A percentile compares a stretch with the other conserved stretches of the same genome.
phyloP scores from a whole-genome alignment of 2,113 vertebrate species.

The Dromaius novaehollandiae region DNA sequence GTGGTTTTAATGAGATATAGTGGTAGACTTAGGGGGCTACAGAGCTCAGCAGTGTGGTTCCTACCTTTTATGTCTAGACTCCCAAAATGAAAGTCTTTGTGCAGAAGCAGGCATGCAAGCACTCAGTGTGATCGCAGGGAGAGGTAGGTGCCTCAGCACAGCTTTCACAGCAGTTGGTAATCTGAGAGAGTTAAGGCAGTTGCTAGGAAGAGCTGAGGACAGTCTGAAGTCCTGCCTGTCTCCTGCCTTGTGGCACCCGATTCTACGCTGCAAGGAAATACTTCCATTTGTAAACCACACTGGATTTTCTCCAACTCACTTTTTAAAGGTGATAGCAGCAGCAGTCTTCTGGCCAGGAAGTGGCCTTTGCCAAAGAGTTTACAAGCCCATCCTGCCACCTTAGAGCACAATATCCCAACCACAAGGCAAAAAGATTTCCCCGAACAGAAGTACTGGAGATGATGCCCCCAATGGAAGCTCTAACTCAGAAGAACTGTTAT shows the following conservation, averaged over 20 bases:
- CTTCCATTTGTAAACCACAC: not conserved
- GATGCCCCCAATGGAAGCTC: not conserved
- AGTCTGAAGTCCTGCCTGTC: not conserved
- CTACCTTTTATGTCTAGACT: not conserved
- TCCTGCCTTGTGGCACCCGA: not conserved
- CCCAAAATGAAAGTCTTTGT: not conserved
- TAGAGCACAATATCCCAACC: not conserved
- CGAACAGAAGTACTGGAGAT: not conserved
- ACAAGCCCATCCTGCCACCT: not conserved
- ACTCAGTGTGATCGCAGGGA: accelerated
- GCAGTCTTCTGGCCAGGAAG: not conserved
- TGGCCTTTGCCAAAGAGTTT: not conserved
- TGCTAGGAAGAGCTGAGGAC: not conserved
- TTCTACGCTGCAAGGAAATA: not conserved
- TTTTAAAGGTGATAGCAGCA: not conserved
- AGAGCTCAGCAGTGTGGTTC: not conserved
- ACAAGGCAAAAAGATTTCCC: not conserved
- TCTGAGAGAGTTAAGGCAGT: not conserved
- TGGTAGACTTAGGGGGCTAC: not conserved
- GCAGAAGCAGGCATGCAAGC: not conserved
- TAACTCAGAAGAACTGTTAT: not conserved
- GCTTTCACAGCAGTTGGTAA: not conserved
- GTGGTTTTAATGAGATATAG: not conserved
- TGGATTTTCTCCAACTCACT: not conserved
- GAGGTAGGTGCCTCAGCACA: not conserved